Percentiles rank a stretch among this genome's conserved stretches.
These are phyloP conservation scores for Rhynchomys soricoides DNA, from an alignment of 2,113 vertebrate species.

Conservation along the genomic window DNA sequence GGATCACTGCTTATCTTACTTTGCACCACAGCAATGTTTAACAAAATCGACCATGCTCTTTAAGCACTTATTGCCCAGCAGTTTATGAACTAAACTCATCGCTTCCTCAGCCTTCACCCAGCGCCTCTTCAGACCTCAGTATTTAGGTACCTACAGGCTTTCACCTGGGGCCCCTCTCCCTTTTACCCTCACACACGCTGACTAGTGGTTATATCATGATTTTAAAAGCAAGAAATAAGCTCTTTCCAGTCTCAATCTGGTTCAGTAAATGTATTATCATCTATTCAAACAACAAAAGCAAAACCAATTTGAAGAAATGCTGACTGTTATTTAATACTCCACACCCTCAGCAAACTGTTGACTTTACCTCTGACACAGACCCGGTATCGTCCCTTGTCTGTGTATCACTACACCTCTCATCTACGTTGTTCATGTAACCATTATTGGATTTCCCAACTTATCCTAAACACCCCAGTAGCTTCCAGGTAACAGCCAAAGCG, in stretches of 20 bases:
- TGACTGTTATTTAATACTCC: not conserved
- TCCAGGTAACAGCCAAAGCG: not conserved
- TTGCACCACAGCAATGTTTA: not conserved
- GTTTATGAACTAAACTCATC: not conserved
- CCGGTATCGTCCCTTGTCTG: not conserved
- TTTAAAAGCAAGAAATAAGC: not conserved
- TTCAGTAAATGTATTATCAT: not conserved
- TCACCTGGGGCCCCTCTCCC: not conserved
- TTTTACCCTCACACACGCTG: not conserved
- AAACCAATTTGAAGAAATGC: not conserved
- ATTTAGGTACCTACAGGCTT: not conserved
- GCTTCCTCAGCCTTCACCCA: not conserved
- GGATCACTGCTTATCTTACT: not conserved
- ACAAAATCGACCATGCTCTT: not conserved
- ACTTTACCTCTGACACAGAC: not conserved
- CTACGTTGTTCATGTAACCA: not conserved
- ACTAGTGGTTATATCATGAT: not conserved
- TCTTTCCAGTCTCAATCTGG: not conserved
- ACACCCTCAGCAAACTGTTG: not conserved
- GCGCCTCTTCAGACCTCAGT: not conserved
- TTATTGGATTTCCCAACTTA: not conserved
- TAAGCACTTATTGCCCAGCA: not conserved
- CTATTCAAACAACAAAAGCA: constrained; percentile 30
- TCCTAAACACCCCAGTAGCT: not conserved
- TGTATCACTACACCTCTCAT: not conserved